A percentile compares a stretch with the other conserved stretches of the same genome.
Conservation (phyloP, 2,888 invertebrate species). For the Nephrotoma flavescens region DNA sequence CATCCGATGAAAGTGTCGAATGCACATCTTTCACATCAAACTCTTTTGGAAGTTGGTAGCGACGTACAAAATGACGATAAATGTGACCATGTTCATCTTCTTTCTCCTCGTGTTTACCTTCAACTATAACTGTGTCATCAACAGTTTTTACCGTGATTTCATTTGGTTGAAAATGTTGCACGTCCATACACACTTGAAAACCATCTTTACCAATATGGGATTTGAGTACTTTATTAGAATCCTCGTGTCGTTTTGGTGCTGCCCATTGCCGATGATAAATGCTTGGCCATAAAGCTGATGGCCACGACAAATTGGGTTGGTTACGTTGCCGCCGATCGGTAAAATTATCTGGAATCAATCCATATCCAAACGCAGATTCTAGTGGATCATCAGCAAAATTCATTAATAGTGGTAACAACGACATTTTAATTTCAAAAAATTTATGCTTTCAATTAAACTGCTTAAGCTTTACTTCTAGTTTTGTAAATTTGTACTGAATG, state of each 20-base stretch:
- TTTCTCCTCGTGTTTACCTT: constrained; percentile 57
- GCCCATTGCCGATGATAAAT: not conserved
- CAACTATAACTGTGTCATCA: constrained; percentile 45
- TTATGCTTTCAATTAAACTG: too few relatives aligned
- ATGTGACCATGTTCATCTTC: constrained; percentile 60
- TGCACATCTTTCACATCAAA: constrained; percentile 55
- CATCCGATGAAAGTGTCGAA: constrained; percentile 68
- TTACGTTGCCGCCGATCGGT: not conserved
- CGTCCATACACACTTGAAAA: constrained; percentile 52
- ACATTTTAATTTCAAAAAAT: not conserved
- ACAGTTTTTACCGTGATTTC: constrained; percentile 56
- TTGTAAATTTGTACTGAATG: too few relatives aligned
- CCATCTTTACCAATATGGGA: constrained; percentile 44
- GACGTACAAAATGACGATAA: constrained; percentile 62
- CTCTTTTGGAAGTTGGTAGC: constrained; percentile 50
- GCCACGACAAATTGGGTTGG: not conserved
- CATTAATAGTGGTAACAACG: not conserved
- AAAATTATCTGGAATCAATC: not conserved
- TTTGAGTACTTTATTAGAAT: not conserved
- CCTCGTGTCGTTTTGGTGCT: not conserved
- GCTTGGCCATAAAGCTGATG: not conserved
- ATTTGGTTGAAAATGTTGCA: constrained; percentile 52
- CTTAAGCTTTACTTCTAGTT: too few relatives aligned
- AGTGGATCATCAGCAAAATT: not conserved
- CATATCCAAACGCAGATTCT: not conserved